phyloP scores from a whole-genome alignment of 1,140 invertebrate species.

The Anastrepha obliqua region DNA sequence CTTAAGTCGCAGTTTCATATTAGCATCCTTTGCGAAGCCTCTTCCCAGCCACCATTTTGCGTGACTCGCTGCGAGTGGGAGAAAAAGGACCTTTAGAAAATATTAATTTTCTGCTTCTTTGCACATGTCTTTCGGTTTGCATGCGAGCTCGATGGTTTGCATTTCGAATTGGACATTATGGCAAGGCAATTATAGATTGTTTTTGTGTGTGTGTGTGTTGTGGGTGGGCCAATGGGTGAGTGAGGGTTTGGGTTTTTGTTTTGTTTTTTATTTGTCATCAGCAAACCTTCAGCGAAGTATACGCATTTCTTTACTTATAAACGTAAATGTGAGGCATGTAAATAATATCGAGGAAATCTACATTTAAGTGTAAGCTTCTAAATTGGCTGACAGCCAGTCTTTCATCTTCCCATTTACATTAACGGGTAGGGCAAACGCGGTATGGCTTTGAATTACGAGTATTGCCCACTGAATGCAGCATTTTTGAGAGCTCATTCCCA shows the following conservation, averaged over 20 bases:
- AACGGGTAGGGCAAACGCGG: too few species aligned
- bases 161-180: conserved; percentile 30
- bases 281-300: too few species aligned
- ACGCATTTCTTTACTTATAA: background rate
- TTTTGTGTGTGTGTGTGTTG: background rate
- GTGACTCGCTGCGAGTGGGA: background rate
- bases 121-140: conserved; percentile 39
- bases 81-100: conserved; percentile 43
- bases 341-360: background rate
- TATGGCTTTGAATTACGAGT: too few species aligned
- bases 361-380: background rate
- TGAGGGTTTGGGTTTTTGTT: too few species aligned
- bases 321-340: background rate
- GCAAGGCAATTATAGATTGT: conserved; percentile 46
- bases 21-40: background rate
- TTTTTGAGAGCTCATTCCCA: background rate
- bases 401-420: background rate
- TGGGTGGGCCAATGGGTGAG: background rate
- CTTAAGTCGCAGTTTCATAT: background rate
- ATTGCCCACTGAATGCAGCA: background rate
- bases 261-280: too few species aligned
- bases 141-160: background rate
- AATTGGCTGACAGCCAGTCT: background rate
- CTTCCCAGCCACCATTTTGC: background rate
- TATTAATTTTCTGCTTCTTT: conserved; percentile 47